Evolutionary conservation across 1,140 invertebrate genomes (phyloP).

Genomic region (Dryas iulia): DNA sequence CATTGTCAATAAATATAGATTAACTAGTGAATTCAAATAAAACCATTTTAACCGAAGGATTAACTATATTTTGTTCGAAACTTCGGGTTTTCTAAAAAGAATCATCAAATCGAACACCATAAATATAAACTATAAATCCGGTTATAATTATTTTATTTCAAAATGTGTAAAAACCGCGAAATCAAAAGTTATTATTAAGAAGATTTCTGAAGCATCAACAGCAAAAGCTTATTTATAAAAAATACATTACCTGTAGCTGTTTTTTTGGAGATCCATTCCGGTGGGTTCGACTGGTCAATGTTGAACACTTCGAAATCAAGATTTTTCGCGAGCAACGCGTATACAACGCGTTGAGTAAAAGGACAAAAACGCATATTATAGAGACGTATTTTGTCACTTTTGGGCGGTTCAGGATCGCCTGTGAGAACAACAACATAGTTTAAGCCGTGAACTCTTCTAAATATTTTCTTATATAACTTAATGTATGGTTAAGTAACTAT

Average conservation of each 20-base stretch:
- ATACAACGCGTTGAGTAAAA: conserved; percentile 90
- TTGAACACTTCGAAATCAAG: conserved; percentile 91
- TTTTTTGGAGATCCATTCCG: conserved; percentile 85
- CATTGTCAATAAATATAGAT: no score
- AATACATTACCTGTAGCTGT: neutral
- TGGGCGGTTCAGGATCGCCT: conserved; percentile 65
- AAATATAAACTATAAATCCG: no score
- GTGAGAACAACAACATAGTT: conserved; percentile 19
- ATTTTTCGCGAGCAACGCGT: conserved; percentile 92
- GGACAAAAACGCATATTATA: conserved; percentile 96
- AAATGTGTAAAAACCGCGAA: no score
- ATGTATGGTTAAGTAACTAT: neutral
- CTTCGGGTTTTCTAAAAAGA: no score
- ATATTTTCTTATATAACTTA: neutral
- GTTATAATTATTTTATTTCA: no score
- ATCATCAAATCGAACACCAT: no score
- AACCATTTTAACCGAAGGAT: no score
- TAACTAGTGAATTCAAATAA: no score
- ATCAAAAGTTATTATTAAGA: no score
- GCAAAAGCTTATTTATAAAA: neutral
- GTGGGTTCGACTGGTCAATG: conserved; percentile 90
- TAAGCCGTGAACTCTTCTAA: neutral
- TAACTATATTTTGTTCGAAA: no score
- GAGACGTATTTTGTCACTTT: conserved; percentile 85
- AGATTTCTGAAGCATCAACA: no score